Base-by-base conservation (phyloP, 2,797 vertebrate genomes). In the Sternarchorhynchus goeldii region DNA sequence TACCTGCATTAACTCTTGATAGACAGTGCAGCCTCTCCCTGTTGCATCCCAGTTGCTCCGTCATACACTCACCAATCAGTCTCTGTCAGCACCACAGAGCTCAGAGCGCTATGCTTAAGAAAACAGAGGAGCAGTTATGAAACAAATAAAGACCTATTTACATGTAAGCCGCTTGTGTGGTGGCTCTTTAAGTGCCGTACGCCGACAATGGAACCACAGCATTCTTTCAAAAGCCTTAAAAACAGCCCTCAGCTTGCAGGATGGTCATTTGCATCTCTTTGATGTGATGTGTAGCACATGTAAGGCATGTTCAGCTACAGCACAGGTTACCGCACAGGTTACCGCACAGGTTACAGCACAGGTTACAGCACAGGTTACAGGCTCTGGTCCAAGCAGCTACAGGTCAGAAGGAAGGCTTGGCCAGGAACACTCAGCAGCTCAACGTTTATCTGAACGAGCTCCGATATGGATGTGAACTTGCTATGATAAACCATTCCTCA, bases 241-340 rank as follows among this genome's bases (percentile, higher is more conserved):
- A 67, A 67, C n/a, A 50, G 25, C 36, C 65, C 65, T 25, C 65
- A 67, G 17, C 65, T 67, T 21, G 20, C 65, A 39, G 50, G 18
- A 39, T 20, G 45, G 65, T 67, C 65, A 67, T 67, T 67, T 50
- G 8, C 21, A 67, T 50, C 39, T 67, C 65, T 67, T 50, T 67
- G 8, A 67, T 67, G 39, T 50, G 65, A 67, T 16, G n/a, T 17
- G n/a, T 20, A 20, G 18, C 7, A 36, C 63, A 25, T 25, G 25
- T 25, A 39, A 39, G 63, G 34, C 34, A 20, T 10, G 34, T 65
- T 65, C 32, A 39, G 3, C n/a, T n/a, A n/a, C n/a, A n/a, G n/a
- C n/a, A n/a, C n/a, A n/a, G n/a, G n/a, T 4, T n/a, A n/a, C n/a
- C n/a, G n/a, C n/a, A n/a, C n/a, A n/a, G n/a, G n/a, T 4, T 39